A percentile compares a stretch with the other conserved stretches of the same genome.
Evolutionary conservation across 2,797 vertebrate species (phyloP).

Genomic region (Sebastes kiyomatsui): DNA sequence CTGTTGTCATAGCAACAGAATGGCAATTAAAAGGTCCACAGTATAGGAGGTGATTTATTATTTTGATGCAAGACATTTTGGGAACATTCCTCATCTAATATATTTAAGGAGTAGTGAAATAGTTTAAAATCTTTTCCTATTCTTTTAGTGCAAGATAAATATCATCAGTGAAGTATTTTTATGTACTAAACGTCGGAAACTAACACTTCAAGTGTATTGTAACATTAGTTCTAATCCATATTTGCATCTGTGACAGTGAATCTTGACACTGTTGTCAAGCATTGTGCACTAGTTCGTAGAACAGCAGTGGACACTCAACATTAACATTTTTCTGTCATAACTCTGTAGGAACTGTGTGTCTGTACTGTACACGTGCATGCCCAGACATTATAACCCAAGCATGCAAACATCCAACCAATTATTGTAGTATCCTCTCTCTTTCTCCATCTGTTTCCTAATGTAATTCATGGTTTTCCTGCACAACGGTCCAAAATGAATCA

Average conservation of each 20-base stretch:
- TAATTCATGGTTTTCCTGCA: constrained; percentile 14
- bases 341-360: background rate
- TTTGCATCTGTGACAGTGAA: background rate
- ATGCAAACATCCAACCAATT: constrained; percentile 13
- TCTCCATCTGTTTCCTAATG: constrained; percentile 7
- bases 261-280: background rate
- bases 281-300: background rate
- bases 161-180: background rate
- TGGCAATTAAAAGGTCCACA: too few relatives aligned
- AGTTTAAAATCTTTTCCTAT: background rate
- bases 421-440: background rate
- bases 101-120: background rate
- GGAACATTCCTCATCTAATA: too few relatives aligned
- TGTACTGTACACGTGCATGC: background rate
- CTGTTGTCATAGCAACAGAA: too few relatives aligned
- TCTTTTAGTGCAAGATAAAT: background rate
- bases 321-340: background rate
- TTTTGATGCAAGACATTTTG: background rate
- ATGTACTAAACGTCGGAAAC: background rate
- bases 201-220: background rate
- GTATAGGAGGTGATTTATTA: background rate
- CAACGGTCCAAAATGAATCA: constrained; percentile 25
- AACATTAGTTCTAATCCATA: background rate
- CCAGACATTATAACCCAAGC: background rate
- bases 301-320: background rate